Evolutionary conservation across 2,113 vertebrate genomes (phyloP), one percentile per base, ranked within the genome.

Genomic region (Clupea harengus): DNA sequence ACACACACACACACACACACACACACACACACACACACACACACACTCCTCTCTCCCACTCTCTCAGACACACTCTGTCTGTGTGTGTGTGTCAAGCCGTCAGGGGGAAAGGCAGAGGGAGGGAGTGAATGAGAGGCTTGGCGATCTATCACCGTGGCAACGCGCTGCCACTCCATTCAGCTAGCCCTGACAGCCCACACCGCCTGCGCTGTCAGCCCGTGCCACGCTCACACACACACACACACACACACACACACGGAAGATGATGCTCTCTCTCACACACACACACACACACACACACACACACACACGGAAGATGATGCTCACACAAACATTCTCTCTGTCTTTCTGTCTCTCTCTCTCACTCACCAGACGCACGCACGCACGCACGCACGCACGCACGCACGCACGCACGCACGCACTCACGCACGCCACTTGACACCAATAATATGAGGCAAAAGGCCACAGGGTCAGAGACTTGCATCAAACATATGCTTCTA

Each of bases 41-140:
- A 39, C 39, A 39, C 39, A 39, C 39, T 39, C 39, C 39, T 39
- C 39, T 39, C 39, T n/a, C 64, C n/a, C n/a, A 39, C 39, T 39
- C 39, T 39, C 39, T 72, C 64, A 72, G 64, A 25, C 25, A 28
- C 28, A 11, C 0, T 11, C 13, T 49, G 72, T 32, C 3, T 32
- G 72, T 78, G 72, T 78, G 72, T 64, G 60, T 25, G 20, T 64
- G 72, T 39, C 11, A 18, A 39, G 28, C 4, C 15, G 64, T 28
- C 64, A 72, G 64, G 28, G 64, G 25, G 64, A 32, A 32, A 32
- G 64, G 28, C 9, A 32, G 64, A 17, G 72, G 72, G 72, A 78
- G 72, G 28, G 25, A 78, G 72, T 44, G 72, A 78, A 78, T 78
- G 72, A 78, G 67, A 75, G 72, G 72, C 72, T 78, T 39, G 72